phyloP scores from a whole-genome alignment of 2,888 invertebrate species.

The Aphodius sticticus region DNA sequence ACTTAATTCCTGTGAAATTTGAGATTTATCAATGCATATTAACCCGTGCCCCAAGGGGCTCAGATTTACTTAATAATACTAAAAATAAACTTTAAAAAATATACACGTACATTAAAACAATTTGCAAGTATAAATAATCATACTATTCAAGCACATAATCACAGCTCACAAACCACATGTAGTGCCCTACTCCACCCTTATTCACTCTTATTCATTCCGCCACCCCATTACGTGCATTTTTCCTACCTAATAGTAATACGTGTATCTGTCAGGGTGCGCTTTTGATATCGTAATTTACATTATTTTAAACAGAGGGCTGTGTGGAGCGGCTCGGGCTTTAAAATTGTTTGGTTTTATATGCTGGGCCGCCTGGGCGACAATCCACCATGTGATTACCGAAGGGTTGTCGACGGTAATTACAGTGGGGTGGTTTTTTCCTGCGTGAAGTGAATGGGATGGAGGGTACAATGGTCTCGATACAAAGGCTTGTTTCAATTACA shows the following conservation, averaged over 20 bases:
- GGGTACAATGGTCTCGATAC: constrained; percentile 16
- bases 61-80: no score
- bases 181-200: neutral
- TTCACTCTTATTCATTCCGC: neutral
- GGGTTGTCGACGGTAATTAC: constrained; percentile 54
- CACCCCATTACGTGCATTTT: neutral
- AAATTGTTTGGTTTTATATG: constrained; percentile 53
- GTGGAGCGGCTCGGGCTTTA: constrained; percentile 47
- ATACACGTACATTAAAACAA: neutral
- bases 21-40: no score
- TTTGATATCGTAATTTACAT: constrained; percentile 39
- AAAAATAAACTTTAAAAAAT: no score
- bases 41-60: no score
- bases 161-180: neutral
- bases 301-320: constrained; percentile 36
- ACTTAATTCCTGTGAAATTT: no score
- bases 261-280: constrained; percentile 9
- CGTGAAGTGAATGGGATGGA: constrained; percentile 7
- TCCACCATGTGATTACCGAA: constrained; percentile 58
- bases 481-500: constrained; percentile 56
- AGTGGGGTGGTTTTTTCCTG: constrained; percentile 52
- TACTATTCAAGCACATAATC: neutral
- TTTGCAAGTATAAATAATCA: neutral
- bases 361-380: constrained; percentile 51
- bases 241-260: neutral